Evolutionary conservation across 2,113 vertebrate genomes (phyloP).

Genomic region (Pyxicephalus adspersus): DNA sequence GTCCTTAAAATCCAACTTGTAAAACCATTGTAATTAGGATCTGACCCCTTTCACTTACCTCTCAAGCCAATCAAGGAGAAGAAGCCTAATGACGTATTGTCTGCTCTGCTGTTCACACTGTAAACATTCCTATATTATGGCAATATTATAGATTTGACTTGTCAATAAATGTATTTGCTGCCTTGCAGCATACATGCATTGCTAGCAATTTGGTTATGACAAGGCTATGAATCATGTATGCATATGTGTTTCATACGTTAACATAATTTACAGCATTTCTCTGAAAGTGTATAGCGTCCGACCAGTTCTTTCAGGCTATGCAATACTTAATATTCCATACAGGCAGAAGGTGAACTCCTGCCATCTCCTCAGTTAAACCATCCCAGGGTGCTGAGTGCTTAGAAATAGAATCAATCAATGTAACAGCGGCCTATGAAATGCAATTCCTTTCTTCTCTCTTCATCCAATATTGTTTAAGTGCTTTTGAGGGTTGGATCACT

Average conservation of each 20-base stretch:
- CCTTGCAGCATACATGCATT: too few relatives aligned
- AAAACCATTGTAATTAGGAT: too few relatives aligned
- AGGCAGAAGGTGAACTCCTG: neutral
- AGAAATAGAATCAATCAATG: slow-evolving; percentile 47
- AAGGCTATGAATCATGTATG: too few relatives aligned
- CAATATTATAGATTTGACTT: too few relatives aligned
- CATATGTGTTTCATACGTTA: neutral
- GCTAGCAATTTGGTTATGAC: too few relatives aligned
- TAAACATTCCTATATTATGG: too few relatives aligned
- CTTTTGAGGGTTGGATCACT: slow-evolving; percentile 17
- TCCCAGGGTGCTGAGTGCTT: slow-evolving; percentile 26
- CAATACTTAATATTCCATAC: slow-evolving; percentile 7
- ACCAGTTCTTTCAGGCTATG: neutral
- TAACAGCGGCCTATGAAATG: slow-evolving; percentile 22
- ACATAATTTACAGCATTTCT: neutral
- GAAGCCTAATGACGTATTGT: too few relatives aligned
- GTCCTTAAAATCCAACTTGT: too few relatives aligned
- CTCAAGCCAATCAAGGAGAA: too few relatives aligned
- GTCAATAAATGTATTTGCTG: too few relatives aligned
- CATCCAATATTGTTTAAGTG: slow-evolving; percentile 27
- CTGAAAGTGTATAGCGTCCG: neutral
- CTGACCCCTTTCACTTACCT: too few relatives aligned
- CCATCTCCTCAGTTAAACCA: slow-evolving; percentile 6
- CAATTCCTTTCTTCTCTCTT: slow-evolving; percentile 26
- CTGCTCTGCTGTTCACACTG: too few relatives aligned